phyloP scores from a whole-genome alignment of 2,797 vertebrate genomes.

The Aphelocoma californica region DNA sequence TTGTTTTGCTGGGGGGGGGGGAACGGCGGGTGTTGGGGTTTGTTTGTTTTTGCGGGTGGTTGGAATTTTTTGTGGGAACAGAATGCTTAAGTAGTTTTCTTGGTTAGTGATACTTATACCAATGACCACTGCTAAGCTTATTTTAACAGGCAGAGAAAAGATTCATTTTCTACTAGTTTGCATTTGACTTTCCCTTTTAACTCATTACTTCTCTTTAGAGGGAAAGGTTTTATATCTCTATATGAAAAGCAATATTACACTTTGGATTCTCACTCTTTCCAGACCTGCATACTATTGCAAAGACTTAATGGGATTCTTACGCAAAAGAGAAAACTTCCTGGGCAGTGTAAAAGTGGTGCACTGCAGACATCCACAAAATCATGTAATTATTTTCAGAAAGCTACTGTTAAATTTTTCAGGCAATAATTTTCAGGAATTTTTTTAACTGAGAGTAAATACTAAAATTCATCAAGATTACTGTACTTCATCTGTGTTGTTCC shows the following conservation, averaged over 20 bases:
- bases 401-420: neutral
- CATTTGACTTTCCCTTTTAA: neutral
- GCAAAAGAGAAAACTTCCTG: neutral
- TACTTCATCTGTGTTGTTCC: neutral
- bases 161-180: neutral
- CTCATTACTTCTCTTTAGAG: neutral
- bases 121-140: neutral
- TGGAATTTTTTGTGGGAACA: neutral
- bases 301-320: neutral
- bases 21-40: fast-evolving
- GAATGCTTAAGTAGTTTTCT: neutral
- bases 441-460: neutral
- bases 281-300: neutral
- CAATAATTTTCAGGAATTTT: neutral
- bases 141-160: neutral
- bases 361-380: neutral
- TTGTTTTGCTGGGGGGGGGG: neutral
- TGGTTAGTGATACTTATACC: neutral
- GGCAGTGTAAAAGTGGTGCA: neutral
- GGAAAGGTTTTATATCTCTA: neutral
- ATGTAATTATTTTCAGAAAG: neutral
- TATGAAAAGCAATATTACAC: neutral
- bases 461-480: slow-evolving; percentile 16
- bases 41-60: neutral
- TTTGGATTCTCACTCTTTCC: neutral